These are phyloP conservation scores for Heterodera carotae DNA, from an alignment of 1,140 invertebrate species.

Conservation along the genomic window DNA sequence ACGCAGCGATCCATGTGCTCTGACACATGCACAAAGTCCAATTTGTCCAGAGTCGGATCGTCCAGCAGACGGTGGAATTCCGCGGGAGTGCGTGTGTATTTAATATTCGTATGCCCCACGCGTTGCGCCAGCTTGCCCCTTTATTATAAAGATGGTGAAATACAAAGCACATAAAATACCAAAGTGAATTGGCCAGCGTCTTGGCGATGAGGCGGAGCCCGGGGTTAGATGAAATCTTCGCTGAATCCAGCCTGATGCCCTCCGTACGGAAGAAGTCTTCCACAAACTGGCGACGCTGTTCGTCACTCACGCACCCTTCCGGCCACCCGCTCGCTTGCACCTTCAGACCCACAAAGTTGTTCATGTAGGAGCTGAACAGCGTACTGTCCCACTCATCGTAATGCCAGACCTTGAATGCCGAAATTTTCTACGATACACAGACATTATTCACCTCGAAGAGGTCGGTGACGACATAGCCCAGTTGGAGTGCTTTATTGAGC, in stretches of 20 bases:
- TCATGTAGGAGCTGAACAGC: too few species aligned
- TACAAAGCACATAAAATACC: neutral
- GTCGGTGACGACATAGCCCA: too few species aligned
- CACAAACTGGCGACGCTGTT: neutral
- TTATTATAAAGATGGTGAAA: too few species aligned
- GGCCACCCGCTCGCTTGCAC: neutral
- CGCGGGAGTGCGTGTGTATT: constrained; percentile 1
- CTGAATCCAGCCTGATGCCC: neutral
- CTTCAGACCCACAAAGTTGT: neutral
- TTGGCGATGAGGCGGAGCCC: constrained; percentile 6
- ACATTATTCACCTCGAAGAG: too few species aligned
- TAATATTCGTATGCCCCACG: neutral
- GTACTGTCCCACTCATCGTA: too few species aligned
- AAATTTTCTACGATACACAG: too few species aligned
- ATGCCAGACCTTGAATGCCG: too few species aligned
- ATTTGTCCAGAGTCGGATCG: neutral
- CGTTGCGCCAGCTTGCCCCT: constrained; percentile 10
- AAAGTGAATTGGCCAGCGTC: neutral
- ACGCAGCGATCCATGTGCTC: constrained; percentile 10
- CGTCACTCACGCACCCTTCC: neutral
- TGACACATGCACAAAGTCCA: constrained; percentile 14
- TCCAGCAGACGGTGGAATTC: neutral
- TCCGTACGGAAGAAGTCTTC: neutral
- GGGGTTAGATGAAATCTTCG: neutral
- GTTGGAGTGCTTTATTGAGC: too few species aligned